Conservation (phyloP, 2,888 invertebrate species). For the Drosophila neotestacea region DNA sequence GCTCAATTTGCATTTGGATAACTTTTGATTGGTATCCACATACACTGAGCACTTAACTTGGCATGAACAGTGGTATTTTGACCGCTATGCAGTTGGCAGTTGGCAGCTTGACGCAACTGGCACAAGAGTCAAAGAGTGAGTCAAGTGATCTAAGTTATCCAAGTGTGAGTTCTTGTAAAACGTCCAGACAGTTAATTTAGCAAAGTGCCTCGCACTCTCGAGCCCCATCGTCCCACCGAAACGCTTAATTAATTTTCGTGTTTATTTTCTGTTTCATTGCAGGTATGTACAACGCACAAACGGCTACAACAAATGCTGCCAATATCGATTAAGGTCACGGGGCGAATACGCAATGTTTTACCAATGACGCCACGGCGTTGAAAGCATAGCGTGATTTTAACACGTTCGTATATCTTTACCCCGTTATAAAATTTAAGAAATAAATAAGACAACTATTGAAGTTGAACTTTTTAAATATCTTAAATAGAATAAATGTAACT, state of each 20-base stretch:
- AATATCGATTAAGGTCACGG: constrained; percentile 72
- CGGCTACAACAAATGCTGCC: constrained; percentile 37
- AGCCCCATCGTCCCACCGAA: constrained; percentile 12
- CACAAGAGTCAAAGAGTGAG: constrained; percentile 37
- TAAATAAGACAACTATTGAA: background rate
- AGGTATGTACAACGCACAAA: constrained; percentile 63
- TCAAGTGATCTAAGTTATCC: constrained; percentile 23
- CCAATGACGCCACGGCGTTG: constrained; percentile 2
- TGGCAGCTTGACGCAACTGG: constrained; percentile 49
- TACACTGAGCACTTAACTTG: constrained; percentile 46
- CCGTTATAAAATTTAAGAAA: background rate
- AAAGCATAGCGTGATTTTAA: constrained; percentile 3
- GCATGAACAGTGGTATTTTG: constrained; percentile 21
- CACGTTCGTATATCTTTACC: background rate
- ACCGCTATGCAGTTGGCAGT: constrained; percentile 16
- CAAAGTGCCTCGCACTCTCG: constrained; percentile 61
- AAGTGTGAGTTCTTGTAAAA: constrained; percentile 25
- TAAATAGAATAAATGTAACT: background rate
- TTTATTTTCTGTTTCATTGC: constrained; percentile 64
- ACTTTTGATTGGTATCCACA: constrained; percentile 66
- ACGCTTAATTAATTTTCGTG: constrained; percentile 57
- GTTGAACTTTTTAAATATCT: no score
- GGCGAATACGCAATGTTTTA: constrained; percentile 47
- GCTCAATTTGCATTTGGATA: constrained; percentile 79
- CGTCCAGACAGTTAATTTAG: constrained; percentile 59